Base-by-base conservation (phyloP, 1,140 invertebrate species). In the Nephila pilipes region DNA sequence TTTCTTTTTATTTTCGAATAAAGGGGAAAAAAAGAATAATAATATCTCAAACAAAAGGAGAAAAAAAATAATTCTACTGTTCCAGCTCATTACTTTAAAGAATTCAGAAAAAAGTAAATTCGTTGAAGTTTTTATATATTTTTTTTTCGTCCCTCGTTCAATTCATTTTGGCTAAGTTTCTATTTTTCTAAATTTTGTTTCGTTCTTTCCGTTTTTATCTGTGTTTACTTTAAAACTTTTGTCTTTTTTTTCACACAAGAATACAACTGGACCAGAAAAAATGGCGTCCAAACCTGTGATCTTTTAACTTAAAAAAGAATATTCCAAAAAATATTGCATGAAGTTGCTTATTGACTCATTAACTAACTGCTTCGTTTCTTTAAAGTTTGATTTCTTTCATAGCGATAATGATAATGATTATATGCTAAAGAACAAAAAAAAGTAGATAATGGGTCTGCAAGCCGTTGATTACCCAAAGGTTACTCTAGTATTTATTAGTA, bases 351-450 rank as follows among this genome's bases (percentile, higher is more conserved):
- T 91, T 83, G 89, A 91, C 57, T 54, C 89, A 83, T 83, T 91
- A 91, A 83, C 57, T 38, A 60, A 91, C 75, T 36, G 55, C 87
- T 46, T 36, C 25, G 14, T 36, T 54, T 90, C 87, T 80, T 58
- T 57, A 69, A 85, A 58, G 75, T 83, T 63, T 83, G 79, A 91
- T 91, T 91, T 83, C 79, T 83, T 83, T 79, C 22, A 57, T 57
- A 63, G 57, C 54, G 54, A 55, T 91, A 91, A 91, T 81, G 89
- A 91, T 91, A 91, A 91, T 91, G 89, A 91, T 91, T 83, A 91
- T 83, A 75, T 63, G 79, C 32, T 25, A 25, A 8, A 63, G 46
- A 90, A n/a, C n/a, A n/a, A 80, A 57, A 29, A 80, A 55, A 29
- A 16, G 32, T 14, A 57, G 58, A 63, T 83, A 91, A 91, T 91